A percentile compares a stretch with the other conserved stretches of the same genome.
Evolutionary conservation across 2,113 vertebrate genomes (phyloP).

Genomic region (Chionodraco myersi): DNA sequence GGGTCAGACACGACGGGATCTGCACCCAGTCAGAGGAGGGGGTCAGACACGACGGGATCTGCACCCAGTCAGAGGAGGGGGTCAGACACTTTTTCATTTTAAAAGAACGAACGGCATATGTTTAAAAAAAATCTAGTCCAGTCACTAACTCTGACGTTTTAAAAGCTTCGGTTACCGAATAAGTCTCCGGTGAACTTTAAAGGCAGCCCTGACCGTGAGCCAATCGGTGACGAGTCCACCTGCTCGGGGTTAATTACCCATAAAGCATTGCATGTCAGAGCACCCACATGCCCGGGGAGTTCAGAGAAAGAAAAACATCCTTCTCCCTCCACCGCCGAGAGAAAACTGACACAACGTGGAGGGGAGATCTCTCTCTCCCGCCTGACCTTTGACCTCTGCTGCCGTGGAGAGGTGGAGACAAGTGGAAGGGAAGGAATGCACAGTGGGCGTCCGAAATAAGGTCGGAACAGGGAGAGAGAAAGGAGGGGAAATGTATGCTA

Average conservation of each 20-base stretch:
- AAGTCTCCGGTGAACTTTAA: not conserved
- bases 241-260: slow-evolving; percentile 41
- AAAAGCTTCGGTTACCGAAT: not conserved
- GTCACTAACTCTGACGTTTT: not conserved
- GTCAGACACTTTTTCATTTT: too few relatives aligned
- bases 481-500: not conserved
- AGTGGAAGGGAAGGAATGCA: slow-evolving; percentile 66
- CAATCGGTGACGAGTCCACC: slow-evolving; percentile 35
- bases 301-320: slow-evolving; percentile 55
- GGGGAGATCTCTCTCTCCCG: not conserved
- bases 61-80: too few relatives aligned
- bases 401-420: slow-evolving; percentile 49
- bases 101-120: too few relatives aligned
- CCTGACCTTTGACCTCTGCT: slow-evolving; percentile 62
- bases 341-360: slow-evolving; percentile 8
- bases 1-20: slow-evolving; percentile 8
- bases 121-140: too few relatives aligned
- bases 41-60: slow-evolving; percentile 6
- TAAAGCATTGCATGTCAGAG: slow-evolving; percentile 41
- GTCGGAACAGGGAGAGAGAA: slow-evolving; percentile 28
- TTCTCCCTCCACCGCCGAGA: not conserved
- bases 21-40: slow-evolving; percentile 1
- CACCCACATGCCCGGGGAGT: slow-evolving; percentile 22
- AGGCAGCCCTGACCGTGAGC: slow-evolving; percentile 6
- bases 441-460: slow-evolving; percentile 19